Base-by-base conservation (phyloP, 2,888 invertebrate genomes). In the Sinodicranocentrus sp. region DNA sequence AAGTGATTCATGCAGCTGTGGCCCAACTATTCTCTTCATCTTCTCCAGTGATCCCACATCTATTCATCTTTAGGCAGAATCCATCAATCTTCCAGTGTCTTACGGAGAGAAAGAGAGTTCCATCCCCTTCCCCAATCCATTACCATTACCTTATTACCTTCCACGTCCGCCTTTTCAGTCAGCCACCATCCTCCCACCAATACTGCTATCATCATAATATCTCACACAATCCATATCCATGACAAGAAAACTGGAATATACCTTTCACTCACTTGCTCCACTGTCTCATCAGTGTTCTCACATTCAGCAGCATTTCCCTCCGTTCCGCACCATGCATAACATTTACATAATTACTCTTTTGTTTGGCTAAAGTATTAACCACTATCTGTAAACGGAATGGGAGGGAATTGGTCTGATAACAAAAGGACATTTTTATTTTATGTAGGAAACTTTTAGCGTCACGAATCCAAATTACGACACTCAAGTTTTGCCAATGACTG, bases 1-100 rank as follows among this genome's bases (percentile, higher is more conserved):
- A 71, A 79, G 71, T 63, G 71, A 71, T 79, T 79, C 79, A 79
- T 72, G 79, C 79, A 79, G 79, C 79, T 79, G 79, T 17, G 79
- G 84, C 78, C 72, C 67, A 63, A n/a, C 72, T 33, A 54, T 82
- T 80, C 63, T 76, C 76, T 76, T 77, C 80, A 71, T 76, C 67
- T 70, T 79, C 59, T 54, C 39, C 26, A 57, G 52, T 80, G 76
- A 79, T 84, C 84, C 77, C 63, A 78, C 80, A 84, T 86, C 86
- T 85, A 87, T 87, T 86, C 86, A 87, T 87, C 85, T 86, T 82
- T 79, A 61, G 68, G 84, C 82, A 80, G 82, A 79, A 86, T 82
- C 86, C 87, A 87, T 87, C 87, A 85, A 87, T 87, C 87, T 87
- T 84, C 33, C 57, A 28, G 57, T 73, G 78, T 59, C 78, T 78